Conservation (phyloP, 2,797 vertebrate species). For the Lepus oiostolus region DNA sequence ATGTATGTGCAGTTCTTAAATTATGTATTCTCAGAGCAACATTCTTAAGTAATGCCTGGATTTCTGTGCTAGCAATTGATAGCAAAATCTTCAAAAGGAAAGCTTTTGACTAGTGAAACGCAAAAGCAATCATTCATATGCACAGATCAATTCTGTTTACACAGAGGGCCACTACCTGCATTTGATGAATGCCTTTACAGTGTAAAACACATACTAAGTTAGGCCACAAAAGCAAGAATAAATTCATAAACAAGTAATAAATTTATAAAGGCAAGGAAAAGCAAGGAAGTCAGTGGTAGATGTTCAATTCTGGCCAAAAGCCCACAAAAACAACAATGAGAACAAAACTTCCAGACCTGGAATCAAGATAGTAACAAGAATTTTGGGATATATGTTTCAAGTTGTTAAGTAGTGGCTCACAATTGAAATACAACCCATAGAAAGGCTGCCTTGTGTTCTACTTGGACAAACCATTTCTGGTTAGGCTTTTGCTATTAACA, state of each 20-base stretch:
- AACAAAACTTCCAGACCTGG: conserved; percentile 34
- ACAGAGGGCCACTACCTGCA: conserved; percentile 6
- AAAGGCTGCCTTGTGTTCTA: conserved; percentile 45
- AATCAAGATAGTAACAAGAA: conserved; percentile 55
- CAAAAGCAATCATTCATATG: conserved; percentile 24
- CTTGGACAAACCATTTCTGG: conserved; percentile 50
- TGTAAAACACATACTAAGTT: neutral
- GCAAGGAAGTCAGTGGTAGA: conserved; percentile 16
- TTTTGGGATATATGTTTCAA: conserved; percentile 19
- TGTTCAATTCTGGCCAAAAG: conserved; percentile 55
- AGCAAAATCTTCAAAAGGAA: conserved; percentile 63
- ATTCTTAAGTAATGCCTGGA: conserved; percentile 2
- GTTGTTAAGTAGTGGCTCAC: conserved; percentile 54
- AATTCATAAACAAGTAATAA: conserved; percentile 49
- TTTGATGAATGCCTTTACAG: conserved; percentile 30
- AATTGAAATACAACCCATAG: conserved; percentile 38
- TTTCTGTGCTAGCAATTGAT: conserved; percentile 33
- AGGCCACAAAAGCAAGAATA: conserved; percentile 60
- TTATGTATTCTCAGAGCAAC: conserved; percentile 15
- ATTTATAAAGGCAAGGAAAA: conserved; percentile 57
- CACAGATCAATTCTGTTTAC: conserved; percentile 42
- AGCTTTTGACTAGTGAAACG: neutral
- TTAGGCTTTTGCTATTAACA: conserved; percentile 66
- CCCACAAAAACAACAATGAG: conserved; percentile 12
- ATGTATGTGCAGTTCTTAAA: neutral